Percentiles rank a stretch among this genome's conserved stretches.
These are phyloP conservation scores for Cacajao melanocephalus DNA, from an alignment of 2,797 vertebrate species.

Conservation along the genomic window DNA sequence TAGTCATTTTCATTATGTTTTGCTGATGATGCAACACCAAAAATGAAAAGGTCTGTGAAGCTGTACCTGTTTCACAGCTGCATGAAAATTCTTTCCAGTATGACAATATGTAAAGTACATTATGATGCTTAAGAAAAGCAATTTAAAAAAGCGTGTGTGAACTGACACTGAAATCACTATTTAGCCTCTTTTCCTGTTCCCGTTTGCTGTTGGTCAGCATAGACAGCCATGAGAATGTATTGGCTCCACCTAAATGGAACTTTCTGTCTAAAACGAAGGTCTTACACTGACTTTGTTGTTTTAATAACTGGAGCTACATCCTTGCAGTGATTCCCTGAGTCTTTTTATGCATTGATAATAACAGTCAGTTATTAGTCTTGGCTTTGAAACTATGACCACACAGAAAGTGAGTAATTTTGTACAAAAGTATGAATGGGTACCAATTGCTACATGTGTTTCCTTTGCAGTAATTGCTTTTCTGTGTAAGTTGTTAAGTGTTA, in stretches of 20 bases:
- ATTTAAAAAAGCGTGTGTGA: too few species aligned
- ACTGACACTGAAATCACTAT: not conserved
- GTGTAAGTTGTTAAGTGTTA: not conserved
- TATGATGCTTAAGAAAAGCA: not conserved
- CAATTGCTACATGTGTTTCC: not conserved
- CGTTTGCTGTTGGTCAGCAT: not conserved
- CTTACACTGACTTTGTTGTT: not conserved
- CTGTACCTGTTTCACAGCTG: not conserved
- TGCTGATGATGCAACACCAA: not conserved
- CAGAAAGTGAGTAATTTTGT: not conserved
- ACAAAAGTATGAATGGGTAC: not conserved
- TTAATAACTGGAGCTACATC: not conserved
- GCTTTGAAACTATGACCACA: not conserved
- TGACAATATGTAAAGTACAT: not conserved
- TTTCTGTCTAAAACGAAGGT: not conserved
- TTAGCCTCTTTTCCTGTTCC: not conserved
- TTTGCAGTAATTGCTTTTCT: not conserved
- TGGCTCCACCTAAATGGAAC: too few species aligned
- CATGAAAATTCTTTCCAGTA: not conserved
- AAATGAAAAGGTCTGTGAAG: not conserved
- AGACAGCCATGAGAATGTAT: rapidly evolving
- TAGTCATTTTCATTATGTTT: not conserved
- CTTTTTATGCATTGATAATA: not conserved
- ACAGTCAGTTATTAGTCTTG: not conserved
- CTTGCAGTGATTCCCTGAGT: not conserved